Evolutionary conservation across 1,140 invertebrate genomes (phyloP), one percentile per base, ranked within the genome.

Genomic region (Psix sp.): DNA sequence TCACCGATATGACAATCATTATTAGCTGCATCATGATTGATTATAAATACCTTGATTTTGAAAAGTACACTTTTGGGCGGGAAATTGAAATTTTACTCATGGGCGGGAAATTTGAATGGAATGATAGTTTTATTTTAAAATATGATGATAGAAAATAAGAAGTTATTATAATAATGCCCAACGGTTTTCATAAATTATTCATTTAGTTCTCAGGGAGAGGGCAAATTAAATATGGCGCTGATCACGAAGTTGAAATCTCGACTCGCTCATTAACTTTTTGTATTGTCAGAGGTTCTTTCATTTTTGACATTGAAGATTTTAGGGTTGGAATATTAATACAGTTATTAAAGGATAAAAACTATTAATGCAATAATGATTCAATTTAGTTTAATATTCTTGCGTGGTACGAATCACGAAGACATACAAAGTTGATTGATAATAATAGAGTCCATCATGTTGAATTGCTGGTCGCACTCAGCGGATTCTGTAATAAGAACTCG

Each of bases 311-410:
- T 31, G 2, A 24, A 0, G 7, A 15, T 40, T 52, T 60, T 7
- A 15, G 51, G 21, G 17, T 11, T 29, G 21, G 51, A 43, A 72
- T 72, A 72, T 72, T 72, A 72, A 63, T 59, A 52, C 51, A 52
- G 59, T 57, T 51, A 63, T 72, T 72, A 72, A 43, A 31, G 54
- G 48, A 66, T 66, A 62, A 73, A 73, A 73, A 66, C 60, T 56
- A 48, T 66, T 66, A 73, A 66, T 73, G 60, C 51, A 73, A 60
- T 66, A 66, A 73, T 66, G 70, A 73, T 66, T 73, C 62, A 73
- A 73, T 66, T 73, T 48, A 43, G 38, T 45, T 65, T 63, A 59
- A 72, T 72, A 63, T 57, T 63, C 36, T 63, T 72, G 68, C 68
- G 52, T 72, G 38, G 59, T 42, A 72, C 52, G 59, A 72, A 72